Evolutionary conservation across 2,797 vertebrate genomes (phyloP).

Genomic region (Alcedo atthis): DNA sequence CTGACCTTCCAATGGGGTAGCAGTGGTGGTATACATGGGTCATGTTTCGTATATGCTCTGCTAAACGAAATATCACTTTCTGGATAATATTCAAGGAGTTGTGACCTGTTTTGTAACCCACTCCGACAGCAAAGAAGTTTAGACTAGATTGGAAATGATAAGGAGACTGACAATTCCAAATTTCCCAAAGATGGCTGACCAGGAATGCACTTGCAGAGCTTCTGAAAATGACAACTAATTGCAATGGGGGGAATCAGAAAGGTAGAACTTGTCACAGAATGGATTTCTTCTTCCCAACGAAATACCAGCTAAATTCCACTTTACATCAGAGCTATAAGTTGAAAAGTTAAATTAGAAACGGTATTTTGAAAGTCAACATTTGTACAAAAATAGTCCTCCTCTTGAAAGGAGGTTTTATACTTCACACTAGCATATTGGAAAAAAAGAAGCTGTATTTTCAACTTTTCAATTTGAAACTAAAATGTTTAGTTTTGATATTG

Average conservation of each 20-base stretch:
- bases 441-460: neutral
- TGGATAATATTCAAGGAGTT: neutral
- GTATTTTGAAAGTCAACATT: neutral
- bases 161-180: neutral
- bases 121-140: neutral
- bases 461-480: neutral
- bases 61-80: neutral
- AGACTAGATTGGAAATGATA: neutral
- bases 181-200: neutral
- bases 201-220: neutral
- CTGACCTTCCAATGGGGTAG: neutral
- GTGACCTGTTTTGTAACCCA: neutral
- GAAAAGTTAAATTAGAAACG: neutral
- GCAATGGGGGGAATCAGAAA: neutral
- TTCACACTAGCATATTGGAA: neutral
- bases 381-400: neutral
- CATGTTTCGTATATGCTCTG: neutral
- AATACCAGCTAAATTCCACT: neutral
- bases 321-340: neutral
- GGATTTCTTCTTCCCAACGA: neutral
- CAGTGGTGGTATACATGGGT: neutral
- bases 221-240: neutral
- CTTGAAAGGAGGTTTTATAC: neutral
- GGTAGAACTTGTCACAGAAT: neutral
- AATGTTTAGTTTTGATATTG: neutral